phyloP scores from a whole-genome alignment of 1,140 invertebrate genomes.

The Drosophila mojavensis region DNA sequence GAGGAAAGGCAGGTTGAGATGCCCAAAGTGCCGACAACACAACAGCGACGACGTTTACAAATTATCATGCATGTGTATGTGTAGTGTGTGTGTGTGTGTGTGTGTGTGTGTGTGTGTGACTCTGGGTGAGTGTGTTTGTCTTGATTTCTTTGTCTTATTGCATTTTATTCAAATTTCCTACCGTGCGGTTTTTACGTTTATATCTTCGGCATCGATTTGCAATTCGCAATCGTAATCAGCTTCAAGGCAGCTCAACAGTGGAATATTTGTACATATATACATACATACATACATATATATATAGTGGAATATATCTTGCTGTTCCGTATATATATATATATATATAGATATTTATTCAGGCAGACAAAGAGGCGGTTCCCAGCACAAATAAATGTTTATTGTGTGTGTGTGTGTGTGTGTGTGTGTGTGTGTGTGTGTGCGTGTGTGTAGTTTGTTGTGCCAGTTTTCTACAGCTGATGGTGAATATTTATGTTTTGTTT shows the following conservation, averaged over 20 bases:
- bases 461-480: slow-evolving; percentile 54
- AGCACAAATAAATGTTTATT: slow-evolving; percentile 26
- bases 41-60: slow-evolving; percentile 48
- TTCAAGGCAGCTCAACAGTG: slow-evolving; percentile 52
- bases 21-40: slow-evolving; percentile 49
- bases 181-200: slow-evolving; percentile 77
- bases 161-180: slow-evolving; percentile 82
- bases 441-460: slow-evolving; percentile 47
- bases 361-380: slow-evolving; percentile 37
- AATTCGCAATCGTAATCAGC: slow-evolving; percentile 81
- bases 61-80: slow-evolving; percentile 63
- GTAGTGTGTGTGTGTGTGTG: slow-evolving; percentile 17
- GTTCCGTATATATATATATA: slow-evolving; percentile 9
- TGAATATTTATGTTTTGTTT: slow-evolving; percentile 68
- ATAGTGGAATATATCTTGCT: slow-evolving; percentile 17
- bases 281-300: slow-evolving; percentile 31
- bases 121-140: slow-evolving; percentile 1
- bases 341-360: slow-evolving; percentile 21
- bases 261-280: slow-evolving; percentile 21
- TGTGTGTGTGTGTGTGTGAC: too few relatives aligned
- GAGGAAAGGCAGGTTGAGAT: slow-evolving; percentile 9
- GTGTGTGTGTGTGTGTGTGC: slow-evolving; percentile 14
- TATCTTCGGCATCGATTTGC: slow-evolving; percentile 75
- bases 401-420: slow-evolving; percentile 4
- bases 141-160: slow-evolving; percentile 74